Base-by-base conservation (phyloP, 2,888 invertebrate species). In the Leptogaster cylindrica region DNA sequence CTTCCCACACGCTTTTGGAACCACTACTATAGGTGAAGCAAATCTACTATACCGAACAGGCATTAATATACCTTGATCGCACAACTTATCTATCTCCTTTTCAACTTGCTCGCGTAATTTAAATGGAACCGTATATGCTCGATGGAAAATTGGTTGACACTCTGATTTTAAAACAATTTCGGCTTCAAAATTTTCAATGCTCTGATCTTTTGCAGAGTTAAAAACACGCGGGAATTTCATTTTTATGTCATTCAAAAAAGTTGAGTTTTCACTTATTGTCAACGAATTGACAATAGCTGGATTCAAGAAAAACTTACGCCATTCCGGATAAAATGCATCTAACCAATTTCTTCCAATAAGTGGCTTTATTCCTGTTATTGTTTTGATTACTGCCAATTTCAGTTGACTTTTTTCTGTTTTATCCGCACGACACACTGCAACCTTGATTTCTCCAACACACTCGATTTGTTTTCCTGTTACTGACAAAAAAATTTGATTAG, bases 71-170 rank as follows among this genome's bases (percentile, higher is more conserved):
- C 68, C 70, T 61, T 51, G 44, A n/a, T n/a, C n/a, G n/a, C n/a
- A n/a, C n/a, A n/a, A n/a, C n/a, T n/a, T n/a, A 10, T 7, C 2
- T 23, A 48, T 20, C 23, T 48, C 48, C 6, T 58, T 63, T 16
- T 70, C 63, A 12, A 58, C 65, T 50, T 41, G 63, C 64, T 46
- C 65, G 23, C 63, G 46, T 31, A 69, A 28, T 12, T 67, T 66
- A 68, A 69, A 72, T n/a, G 71, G 71, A 10, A 72, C 69, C 31
- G 71, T 65, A 7, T 67, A 61, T 23, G 71, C 41, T 28, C 68
- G 55, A 31, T 51, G 66, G 66, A 70, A 66, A 58, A 70, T 68
- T 10, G 70, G 68, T 18, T 18, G 52, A 14, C 46, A 44, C 39
- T 48, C 46, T 12, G 27, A 28, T 33, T 64, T 64, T 7, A 68